These are phyloP conservation scores for Acanthis flammea DNA, from an alignment of 2,797 vertebrate species.

Conservation along the genomic window DNA sequence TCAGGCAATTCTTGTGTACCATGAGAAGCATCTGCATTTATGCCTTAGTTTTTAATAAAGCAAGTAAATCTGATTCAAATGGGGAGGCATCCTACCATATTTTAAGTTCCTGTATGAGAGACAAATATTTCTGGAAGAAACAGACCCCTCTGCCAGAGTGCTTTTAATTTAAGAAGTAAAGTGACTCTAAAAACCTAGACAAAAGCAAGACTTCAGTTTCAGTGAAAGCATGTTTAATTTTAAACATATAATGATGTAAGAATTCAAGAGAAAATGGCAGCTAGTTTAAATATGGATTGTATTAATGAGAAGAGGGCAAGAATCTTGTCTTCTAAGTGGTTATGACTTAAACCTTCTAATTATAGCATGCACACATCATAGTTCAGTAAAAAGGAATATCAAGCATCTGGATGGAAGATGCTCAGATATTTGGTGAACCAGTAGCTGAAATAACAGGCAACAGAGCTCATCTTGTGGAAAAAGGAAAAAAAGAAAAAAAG, in stretches of 20 bases:
- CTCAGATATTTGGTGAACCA: background rate
- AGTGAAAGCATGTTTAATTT: conserved; percentile 27
- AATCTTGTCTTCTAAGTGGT: conserved; percentile 44
- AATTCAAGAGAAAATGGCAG: conserved; percentile 31
- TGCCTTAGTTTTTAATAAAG: background rate
- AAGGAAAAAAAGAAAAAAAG: background rate
- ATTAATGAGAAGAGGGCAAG: conserved; percentile 47
- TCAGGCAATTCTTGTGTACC: background rate
- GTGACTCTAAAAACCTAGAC: background rate
- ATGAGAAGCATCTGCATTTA: background rate
- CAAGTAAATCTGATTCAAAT: background rate
- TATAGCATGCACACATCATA: conserved; percentile 10
- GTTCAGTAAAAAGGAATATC: conserved; percentile 3
- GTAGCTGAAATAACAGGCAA: background rate
- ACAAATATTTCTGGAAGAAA: background rate
- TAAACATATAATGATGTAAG: background rate
- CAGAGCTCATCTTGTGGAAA: background rate
- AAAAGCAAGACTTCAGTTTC: conserved; percentile 8
- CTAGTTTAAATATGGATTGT: conserved; percentile 65
- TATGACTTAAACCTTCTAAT: conserved; percentile 63
- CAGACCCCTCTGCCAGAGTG: background rate
- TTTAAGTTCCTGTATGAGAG: background rate
- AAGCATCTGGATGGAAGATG: background rate
- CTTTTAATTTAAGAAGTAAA: background rate
- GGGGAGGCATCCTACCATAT: background rate